Percentiles rank a stretch among this genome's conserved stretches.
Conservation (phyloP, 2,797 vertebrate species). For the Pachyuromys duprasi region DNA sequence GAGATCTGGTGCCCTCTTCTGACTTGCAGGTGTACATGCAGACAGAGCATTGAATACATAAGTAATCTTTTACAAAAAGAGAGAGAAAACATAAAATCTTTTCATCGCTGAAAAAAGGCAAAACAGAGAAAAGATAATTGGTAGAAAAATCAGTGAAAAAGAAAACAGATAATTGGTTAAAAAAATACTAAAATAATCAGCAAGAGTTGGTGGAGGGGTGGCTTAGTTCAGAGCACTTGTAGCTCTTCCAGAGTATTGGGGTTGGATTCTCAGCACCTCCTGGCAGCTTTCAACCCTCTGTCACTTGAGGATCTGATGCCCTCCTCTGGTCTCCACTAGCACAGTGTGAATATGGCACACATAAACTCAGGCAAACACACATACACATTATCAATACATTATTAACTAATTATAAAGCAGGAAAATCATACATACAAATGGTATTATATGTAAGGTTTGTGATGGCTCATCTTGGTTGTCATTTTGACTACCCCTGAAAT, state of each 20-base stretch:
- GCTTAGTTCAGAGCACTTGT: neutral
- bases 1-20: too few species aligned
- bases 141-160: neutral
- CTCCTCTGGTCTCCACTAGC: neutral
- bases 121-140: slow-evolving; percentile 2
- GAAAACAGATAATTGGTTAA: neutral
- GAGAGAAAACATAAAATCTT: neutral
- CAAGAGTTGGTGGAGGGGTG: neutral
- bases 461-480: neutral
- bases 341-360: neutral
- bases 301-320: neutral
- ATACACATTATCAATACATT: too few species aligned
- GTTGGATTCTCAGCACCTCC: neutral
- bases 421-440: neutral
- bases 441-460: neutral
- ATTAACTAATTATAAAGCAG: neutral
- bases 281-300: neutral
- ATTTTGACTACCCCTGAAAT: neutral
- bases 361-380: neutral
- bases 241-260: neutral
- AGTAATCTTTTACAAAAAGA: neutral
- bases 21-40: too few species aligned
- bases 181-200: slow-evolving; percentile 10
- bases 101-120: slow-evolving; percentile 13
- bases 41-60: too few species aligned